Base-by-base conservation (phyloP, 2,797 vertebrate genomes). In the Xenops minutus region DNA sequence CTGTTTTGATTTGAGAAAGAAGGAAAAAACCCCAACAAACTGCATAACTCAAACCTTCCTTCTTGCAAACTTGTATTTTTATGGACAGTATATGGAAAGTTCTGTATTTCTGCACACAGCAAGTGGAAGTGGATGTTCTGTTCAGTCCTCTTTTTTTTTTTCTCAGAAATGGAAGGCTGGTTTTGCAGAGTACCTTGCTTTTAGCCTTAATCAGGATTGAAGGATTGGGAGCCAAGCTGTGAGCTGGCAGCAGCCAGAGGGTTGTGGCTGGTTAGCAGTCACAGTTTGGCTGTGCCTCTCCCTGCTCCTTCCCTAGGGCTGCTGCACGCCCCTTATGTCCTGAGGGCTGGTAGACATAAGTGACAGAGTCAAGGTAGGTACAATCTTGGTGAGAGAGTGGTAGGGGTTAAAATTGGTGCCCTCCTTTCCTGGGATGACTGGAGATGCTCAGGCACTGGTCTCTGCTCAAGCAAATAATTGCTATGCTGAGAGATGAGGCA, bases 1-100 rank as follows among this genome's bases (percentile, higher is more conserved):
- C n/a, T 89, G 36, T 26, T 36, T 73, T 79, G 16, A 73, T 61
- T 51, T 85, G 68, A 61, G 46, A 93, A 72, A 64, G 24, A 34
- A 23, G 6, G 3, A n/a, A 55, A 41, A 34, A 3, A 32, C 14
- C 0, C 3, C 29, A 17, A 17, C 27, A 12, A 79, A 29, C 8
- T n/a, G 3, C 34, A 7, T n/a, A 73, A 69, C 43, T 85, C 32
- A 79, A 89, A 37, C 36, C 23, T 87, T 85, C 9, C 51, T 27
- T 34, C 16, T 20, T 89, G 43, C 23, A 87, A 34, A 61, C 29
- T 36, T 30, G 2, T 77, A 7, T 54, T 88, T 92, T 91, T 80
- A 77, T 41, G 58, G 49, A 51, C 39, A 71, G 2, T 0, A 1
- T 20, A 23, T 29, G 46, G 34, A n/a, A 80, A 79, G 10, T 14